A percentile compares a stretch with the other conserved stretches of the same genome.
Evolutionary conservation across 2,888 invertebrate genomes (phyloP).

Genomic region (Apomyelois bistriatella): DNA sequence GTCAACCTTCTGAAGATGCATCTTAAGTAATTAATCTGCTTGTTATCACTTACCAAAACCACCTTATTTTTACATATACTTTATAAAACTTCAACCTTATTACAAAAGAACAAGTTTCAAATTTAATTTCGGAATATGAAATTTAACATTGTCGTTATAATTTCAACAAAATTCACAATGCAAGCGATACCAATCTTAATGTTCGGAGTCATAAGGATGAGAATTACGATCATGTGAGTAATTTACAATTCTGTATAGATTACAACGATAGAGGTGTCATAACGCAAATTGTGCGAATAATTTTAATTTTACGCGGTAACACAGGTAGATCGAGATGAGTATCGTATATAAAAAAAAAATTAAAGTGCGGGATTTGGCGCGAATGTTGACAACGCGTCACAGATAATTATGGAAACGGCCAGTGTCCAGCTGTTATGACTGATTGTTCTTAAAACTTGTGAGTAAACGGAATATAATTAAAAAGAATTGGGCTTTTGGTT

Average conservation of each 20-base stretch:
- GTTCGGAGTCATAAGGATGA: slow-evolving; percentile 28
- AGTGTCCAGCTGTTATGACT: not conserved
- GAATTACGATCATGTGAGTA: slow-evolving; percentile 2
- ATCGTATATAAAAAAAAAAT: slow-evolving; percentile 18
- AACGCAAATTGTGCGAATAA: slow-evolving; percentile 37
- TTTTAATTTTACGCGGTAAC: slow-evolving; percentile 22
- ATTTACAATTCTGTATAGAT: slow-evolving; percentile 33
- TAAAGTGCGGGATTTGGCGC: slow-evolving; percentile 6
- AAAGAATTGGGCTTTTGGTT: too few species aligned
- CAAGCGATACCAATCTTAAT: slow-evolving; percentile 34
- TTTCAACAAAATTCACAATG: slow-evolving; percentile 23
- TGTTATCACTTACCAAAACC: slow-evolving; percentile 38
- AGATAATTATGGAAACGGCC: not conserved
- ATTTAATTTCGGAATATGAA: not conserved
- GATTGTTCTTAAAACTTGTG: not conserved
- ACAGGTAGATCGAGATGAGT: slow-evolving; percentile 21
- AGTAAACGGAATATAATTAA: too few species aligned
- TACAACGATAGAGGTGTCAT: slow-evolving; percentile 39
- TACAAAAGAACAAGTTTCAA: not conserved
- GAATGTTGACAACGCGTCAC: not conserved
- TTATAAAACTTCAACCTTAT: slow-evolving; percentile 8
- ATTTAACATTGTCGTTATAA: slow-evolving; percentile 3
- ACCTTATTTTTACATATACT: slow-evolving; percentile 5
- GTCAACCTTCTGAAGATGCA: slow-evolving; percentile 49
- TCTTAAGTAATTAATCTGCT: slow-evolving; percentile 67